Evolutionary conservation across 2,888 invertebrate species (phyloP).

Genomic region (Nomada hirtipes): DNA sequence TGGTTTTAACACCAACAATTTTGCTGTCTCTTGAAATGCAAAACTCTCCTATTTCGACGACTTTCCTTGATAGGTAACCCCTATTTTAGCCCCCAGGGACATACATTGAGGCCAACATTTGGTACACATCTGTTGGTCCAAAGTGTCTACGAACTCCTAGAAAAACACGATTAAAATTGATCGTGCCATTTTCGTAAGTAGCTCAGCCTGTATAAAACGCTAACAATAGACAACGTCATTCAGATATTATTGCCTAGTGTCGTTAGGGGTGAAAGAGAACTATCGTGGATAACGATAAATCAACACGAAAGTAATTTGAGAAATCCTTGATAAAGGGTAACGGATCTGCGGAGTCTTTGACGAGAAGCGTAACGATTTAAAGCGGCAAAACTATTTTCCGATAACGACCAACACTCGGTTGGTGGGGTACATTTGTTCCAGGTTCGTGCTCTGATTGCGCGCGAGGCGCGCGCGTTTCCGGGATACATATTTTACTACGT

Average conservation of each 20-base stretch:
- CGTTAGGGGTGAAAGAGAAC: neutral
- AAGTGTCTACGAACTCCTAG: too few species aligned
- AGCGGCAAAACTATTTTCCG: constrained; percentile 80
- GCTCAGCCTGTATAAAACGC: neutral
- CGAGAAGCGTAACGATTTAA: constrained; percentile 52
- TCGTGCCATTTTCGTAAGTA: too few species aligned
- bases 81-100: too few species aligned
- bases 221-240: neutral
- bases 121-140: too few species aligned
- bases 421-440: constrained; percentile 77
- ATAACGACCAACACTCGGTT: constrained; percentile 77
- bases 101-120: too few species aligned
- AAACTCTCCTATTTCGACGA: too few species aligned
- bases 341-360: constrained; percentile 30
- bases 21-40: too few species aligned
- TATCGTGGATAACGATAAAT: constrained; percentile 16
- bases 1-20: too few species aligned
- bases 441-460: constrained; percentile 79
- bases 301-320: constrained; percentile 35
- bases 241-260: neutral
- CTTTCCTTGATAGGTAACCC: too few species aligned
- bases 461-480: constrained; percentile 64
- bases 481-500: constrained; percentile 80
- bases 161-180: too few species aligned
- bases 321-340: constrained; percentile 41